These are phyloP conservation scores for Papilio xuthus DNA, from an alignment of 1,140 invertebrate genomes.

Conservation along the genomic window DNA sequence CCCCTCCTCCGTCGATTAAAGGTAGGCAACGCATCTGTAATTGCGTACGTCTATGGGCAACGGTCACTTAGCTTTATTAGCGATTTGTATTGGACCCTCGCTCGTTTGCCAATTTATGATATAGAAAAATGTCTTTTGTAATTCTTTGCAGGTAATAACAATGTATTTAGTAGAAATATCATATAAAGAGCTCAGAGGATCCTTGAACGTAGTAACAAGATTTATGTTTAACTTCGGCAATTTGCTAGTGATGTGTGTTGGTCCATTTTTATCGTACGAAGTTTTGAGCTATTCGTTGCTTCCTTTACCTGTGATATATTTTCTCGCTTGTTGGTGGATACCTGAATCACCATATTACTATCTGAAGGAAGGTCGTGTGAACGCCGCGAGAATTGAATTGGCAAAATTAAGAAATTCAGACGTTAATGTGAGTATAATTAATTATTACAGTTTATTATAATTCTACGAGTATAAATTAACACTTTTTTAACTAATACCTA, in stretches of 20 bases:
- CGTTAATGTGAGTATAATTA: constrained; percentile 57
- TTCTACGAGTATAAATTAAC: too few species aligned
- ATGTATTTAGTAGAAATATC: constrained; percentile 88
- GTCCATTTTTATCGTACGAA: constrained; percentile 78
- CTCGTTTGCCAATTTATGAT: too few species aligned
- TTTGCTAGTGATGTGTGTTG: constrained; percentile 80
- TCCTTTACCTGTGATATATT: constrained; percentile 78
- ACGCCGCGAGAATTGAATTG: constrained; percentile 70
- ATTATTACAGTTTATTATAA: neutral
- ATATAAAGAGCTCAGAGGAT: constrained; percentile 84
- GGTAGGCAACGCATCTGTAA: too few species aligned
- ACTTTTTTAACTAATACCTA: too few species aligned
- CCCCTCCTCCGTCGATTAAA: too few species aligned
- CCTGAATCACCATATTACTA: constrained; percentile 90
- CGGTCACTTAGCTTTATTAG: too few species aligned
- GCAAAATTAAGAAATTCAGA: constrained; percentile 60
- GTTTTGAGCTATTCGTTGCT: constrained; percentile 76
- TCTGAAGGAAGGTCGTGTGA: constrained; percentile 81
- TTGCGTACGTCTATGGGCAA: too few species aligned
- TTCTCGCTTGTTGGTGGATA: constrained; percentile 84
- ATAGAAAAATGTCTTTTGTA: neutral
- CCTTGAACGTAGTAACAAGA: constrained; percentile 84
- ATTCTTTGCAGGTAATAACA: constrained; percentile 71
- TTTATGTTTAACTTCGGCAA: constrained; percentile 85
- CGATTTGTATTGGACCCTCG: too few species aligned